Percentiles rank a stretch among this genome's conserved stretches.
phyloP scores from a whole-genome alignment of 92 coral and sea anemone genomes.

The Paragorgia papillata region DNA sequence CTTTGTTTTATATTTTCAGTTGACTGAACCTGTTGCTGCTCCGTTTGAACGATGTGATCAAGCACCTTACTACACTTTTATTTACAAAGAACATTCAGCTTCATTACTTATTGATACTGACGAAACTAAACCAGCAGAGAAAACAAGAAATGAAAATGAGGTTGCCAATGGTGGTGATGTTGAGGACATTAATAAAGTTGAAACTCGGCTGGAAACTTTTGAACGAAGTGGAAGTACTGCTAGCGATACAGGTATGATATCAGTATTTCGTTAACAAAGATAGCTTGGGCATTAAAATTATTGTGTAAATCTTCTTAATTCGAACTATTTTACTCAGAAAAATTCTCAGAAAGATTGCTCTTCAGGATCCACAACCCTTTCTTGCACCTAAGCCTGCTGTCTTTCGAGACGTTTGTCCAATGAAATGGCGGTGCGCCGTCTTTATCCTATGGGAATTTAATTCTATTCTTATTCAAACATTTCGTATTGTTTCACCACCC shows the following conservation, averaged over 20 bases:
- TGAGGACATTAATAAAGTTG: background rate
- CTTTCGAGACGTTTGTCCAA: too few species aligned
- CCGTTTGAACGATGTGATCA: slow-evolving; percentile 96
- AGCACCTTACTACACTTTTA: slow-evolving; percentile 80
- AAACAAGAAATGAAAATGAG: background rate
- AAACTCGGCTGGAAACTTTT: slow-evolving; percentile 3
- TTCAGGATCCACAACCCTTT: too few species aligned
- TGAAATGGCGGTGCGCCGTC: too few species aligned
- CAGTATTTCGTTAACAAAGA: background rate
- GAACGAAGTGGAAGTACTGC: slow-evolving; percentile 3
- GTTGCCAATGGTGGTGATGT: slow-evolving; percentile 1
- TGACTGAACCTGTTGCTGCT: slow-evolving; percentile 95
- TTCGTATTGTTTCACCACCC: too few species aligned
- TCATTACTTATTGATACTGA: slow-evolving; percentile 29
- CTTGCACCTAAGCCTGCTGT: too few species aligned
- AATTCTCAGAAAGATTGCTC: too few species aligned
- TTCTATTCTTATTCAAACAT: too few species aligned
- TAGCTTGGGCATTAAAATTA: too few species aligned
- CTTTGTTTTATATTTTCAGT: slow-evolving; percentile 37
- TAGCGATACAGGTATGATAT: background rate
- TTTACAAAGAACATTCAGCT: slow-evolving; percentile 59
- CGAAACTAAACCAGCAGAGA: slow-evolving; percentile 11
- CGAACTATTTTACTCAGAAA: too few species aligned
- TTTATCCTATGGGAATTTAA: too few species aligned
- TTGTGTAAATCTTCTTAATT: too few species aligned